Evolutionary conservation across 2,113 vertebrate species (phyloP), one percentile per base, ranked within the genome.

Genomic region (Corythornis cristatus): DNA sequence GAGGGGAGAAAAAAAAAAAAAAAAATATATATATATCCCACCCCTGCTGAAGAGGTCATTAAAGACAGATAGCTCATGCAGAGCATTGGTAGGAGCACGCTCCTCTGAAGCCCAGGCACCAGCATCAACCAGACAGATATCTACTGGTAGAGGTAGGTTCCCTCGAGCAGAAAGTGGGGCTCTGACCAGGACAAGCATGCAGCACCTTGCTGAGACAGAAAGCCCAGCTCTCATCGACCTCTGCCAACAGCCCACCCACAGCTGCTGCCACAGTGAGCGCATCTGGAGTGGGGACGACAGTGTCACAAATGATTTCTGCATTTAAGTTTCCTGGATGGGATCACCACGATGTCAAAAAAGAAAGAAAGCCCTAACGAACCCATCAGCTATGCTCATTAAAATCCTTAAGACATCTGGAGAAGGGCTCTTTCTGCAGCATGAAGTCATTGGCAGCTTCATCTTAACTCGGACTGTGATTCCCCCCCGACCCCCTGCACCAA

Each of bases 351-450:
- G 70, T 94, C 85, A 26, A 40, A 92, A 82, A 83, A 25, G 26
- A 74, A 84, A 92, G 65, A 74, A 84, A 92, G 53, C 48, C 66
- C 83, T 71, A 89, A 76, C 77, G 12, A 1, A 61, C 65, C 14
- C 68, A 86, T 72, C 92, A 64, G 92, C 68, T 94, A 73, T 3
- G 26, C 82, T 90, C 92, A 81, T 96, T 95, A 91, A 96, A 95
- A 90, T 29, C 76, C 82, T 83, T 42, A 77, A 78, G 75, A 48
- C 2, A 2, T 65, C 87, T 95, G 82, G 90, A 96, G 77, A 92
- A 33, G 18, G 81, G 86, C 74, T 71, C 84, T 91, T 91, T 90
- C 70, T 83, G 67, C 29, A 71, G 81, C 50, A 77, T 79, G 79
- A 94, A 80, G 26, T 56, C 83, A 65, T 33, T 74, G 86, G 31